Evolutionary conservation across 2,797 vertebrate genomes (phyloP).

Genomic region (Siniperca scherzeri): DNA sequence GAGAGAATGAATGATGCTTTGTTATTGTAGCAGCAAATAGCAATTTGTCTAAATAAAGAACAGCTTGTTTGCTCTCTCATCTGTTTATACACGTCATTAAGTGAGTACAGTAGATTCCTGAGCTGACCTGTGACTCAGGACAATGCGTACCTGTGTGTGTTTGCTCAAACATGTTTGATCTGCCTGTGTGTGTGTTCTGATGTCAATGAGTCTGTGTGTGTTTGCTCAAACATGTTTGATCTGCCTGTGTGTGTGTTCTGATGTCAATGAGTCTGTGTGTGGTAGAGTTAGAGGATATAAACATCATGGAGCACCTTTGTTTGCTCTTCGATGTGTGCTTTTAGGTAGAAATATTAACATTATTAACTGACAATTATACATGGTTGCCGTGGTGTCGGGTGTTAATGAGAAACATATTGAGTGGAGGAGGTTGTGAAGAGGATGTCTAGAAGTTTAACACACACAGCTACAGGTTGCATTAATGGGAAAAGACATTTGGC

Average conservation of each 20-base stretch:
- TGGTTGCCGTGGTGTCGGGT: not conserved
- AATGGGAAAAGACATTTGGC: constrained; percentile 37
- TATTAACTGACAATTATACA: constrained; percentile 32
- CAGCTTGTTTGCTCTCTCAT: constrained; percentile 58
- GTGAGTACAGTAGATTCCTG: constrained; percentile 61
- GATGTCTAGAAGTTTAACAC: not conserved
- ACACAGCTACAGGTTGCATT: not conserved
- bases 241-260: constrained; percentile 3
- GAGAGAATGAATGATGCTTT: constrained; percentile 44
- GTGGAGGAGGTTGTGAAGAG: not conserved
- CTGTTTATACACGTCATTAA: constrained; percentile 43
- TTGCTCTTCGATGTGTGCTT: constrained; percentile 64
- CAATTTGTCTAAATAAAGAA: constrained; percentile 53
- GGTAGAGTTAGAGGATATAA: constrained; percentile 8
- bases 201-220: constrained; percentile 9
- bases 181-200: constrained; percentile 4
- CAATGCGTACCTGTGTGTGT: constrained; percentile 53
- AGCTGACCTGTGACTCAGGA: constrained; percentile 49
- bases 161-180: constrained; percentile 31
- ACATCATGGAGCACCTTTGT: constrained; percentile 53
- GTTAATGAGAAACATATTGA: constrained; percentile 4
- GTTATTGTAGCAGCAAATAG: constrained; percentile 42
- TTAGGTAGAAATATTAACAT: constrained; percentile 47
- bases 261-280: constrained; percentile 11
- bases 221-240: constrained; percentile 35